Percentiles rank a stretch among this genome's conserved stretches.
phyloP scores from a whole-genome alignment of 2,888 invertebrate species.

The Plagodis dolabraria region DNA sequence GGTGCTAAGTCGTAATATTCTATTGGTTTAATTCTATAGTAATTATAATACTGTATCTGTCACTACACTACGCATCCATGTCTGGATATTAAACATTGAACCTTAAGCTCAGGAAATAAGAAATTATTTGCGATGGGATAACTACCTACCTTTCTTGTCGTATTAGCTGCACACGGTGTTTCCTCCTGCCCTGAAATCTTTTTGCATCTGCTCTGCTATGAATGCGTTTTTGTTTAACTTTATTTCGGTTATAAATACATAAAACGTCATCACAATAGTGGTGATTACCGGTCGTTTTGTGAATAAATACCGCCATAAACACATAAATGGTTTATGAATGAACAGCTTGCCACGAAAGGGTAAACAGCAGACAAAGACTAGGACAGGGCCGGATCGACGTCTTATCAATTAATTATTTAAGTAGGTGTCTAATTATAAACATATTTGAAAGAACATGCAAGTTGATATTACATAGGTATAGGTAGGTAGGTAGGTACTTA shows the following conservation, averaged over 20 bases:
- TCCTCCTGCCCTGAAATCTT: background rate
- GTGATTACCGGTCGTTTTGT: constrained; percentile 66
- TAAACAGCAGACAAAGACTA: constrained; percentile 16
- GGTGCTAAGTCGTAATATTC: no score
- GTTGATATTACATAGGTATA: no score
- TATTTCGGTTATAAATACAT: constrained; percentile 57
- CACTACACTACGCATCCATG: no score
- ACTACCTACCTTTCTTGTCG: no score
- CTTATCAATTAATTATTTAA: background rate
- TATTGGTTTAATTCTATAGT: no score
- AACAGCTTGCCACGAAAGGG: constrained; percentile 16
- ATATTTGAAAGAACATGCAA: no score
- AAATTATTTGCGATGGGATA: no score
- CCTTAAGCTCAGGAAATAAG: no score
- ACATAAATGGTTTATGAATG: constrained; percentile 23
- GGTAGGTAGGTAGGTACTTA: no score
- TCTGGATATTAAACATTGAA: no score
- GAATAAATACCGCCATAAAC: constrained; percentile 49
- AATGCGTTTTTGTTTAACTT: constrained; percentile 40
- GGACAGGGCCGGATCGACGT: constrained; percentile 16
- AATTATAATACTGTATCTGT: no score
- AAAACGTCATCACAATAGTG: constrained; percentile 46
- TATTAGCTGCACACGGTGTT: no score
- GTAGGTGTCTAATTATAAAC: background rate
- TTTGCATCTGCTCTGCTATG: constrained; percentile 4